Base-by-base conservation (phyloP, 2,113 vertebrate species). In the Amazona guildingii region DNA sequence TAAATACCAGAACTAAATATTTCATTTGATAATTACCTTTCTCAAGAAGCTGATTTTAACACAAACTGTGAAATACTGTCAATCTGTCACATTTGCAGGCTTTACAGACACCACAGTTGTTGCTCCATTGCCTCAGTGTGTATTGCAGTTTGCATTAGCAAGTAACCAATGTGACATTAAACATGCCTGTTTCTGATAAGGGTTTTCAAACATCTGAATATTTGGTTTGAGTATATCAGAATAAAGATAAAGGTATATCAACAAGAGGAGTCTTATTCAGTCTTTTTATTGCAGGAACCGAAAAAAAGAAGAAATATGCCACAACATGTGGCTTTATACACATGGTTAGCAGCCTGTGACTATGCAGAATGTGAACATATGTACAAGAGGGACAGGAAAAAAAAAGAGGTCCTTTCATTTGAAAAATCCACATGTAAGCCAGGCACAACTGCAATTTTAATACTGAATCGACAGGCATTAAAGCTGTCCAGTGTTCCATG, bases 1-100 rank as follows among this genome's bases (percentile, higher is more conserved):
- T 86, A 94, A 95, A 93, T 66, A 87, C 21, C 62, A 92, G 80
- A 91, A 96, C 37, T 76, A 91, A 97, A 96, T 94, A 96, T 94
- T 97, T 96, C n/a, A 95, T 96, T 97, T 96, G 94, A 95, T 96
- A 98, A 97, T 98, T 96, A 95, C 64, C 86, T 97, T 97, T 97
- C 95, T 96, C 94, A 97, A 95, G 96, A 96, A 97, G 92, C 90
- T 97, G 94, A 41, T 95, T 98, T 96, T 97, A 98, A 94, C 69
- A 97, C 92, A 95, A 98, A 94, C 97, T 97, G 96, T 98, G 97
- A 97, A 97, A 84, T 61, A 94, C 62, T 94, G 85, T 68, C 48
- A 41, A 62, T 93, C 90, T 91, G 88, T 88, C 87, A 55, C 55
- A 68, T 97, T 97, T 98, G 91, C 85, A 96, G 87, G 94, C 76